Percentiles rank a stretch among this genome's conserved stretches.
phyloP scores from a whole-genome alignment of 2,797 vertebrate species.

The Alosa sapidissima region DNA sequence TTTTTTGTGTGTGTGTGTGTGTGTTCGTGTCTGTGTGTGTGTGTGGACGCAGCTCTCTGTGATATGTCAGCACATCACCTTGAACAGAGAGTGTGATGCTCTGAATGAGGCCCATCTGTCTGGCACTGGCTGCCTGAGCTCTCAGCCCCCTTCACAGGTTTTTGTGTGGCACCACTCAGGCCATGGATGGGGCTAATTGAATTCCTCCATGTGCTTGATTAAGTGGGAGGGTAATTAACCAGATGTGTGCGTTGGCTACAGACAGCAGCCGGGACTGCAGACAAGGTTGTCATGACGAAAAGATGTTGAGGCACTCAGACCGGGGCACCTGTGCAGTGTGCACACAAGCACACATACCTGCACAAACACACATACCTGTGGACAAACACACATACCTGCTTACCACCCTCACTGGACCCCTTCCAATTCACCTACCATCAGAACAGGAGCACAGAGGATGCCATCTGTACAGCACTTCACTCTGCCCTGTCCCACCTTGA shows the following conservation, averaged over 20 bases:
- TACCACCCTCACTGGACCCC: too few relatives aligned
- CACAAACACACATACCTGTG: neutral
- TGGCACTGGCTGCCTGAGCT: conserved; percentile 36
- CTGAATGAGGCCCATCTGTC: conserved; percentile 53
- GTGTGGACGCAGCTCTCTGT: conserved; percentile 30
- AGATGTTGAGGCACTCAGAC: neutral
- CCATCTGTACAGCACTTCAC: too few relatives aligned
- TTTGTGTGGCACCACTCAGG: conserved; percentile 44
- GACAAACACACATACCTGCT: neutral
- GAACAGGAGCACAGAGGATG: too few relatives aligned
- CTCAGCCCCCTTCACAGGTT: conserved; percentile 18
- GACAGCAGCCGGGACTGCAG: neutral
- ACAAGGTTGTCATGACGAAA: neutral
- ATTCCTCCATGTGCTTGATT: conserved; percentile 55
- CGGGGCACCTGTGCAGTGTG: neutral
- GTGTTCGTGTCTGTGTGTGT: conserved; percentile 40
- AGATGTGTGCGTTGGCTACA: conserved; percentile 34
- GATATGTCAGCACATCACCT: conserved; percentile 51
- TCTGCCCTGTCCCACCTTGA: too few relatives aligned
- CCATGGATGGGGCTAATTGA: conserved; percentile 52
- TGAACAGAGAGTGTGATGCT: conserved; percentile 42
- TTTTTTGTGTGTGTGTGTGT: conserved; percentile 32
- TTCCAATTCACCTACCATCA: too few relatives aligned
- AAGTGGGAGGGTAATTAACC: conserved; percentile 54
- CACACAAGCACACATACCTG: neutral